Evolutionary conservation across 2,797 vertebrate species (phyloP), one percentile per base, ranked within the genome.

Genomic region (Enteromius argenteus): DNA sequence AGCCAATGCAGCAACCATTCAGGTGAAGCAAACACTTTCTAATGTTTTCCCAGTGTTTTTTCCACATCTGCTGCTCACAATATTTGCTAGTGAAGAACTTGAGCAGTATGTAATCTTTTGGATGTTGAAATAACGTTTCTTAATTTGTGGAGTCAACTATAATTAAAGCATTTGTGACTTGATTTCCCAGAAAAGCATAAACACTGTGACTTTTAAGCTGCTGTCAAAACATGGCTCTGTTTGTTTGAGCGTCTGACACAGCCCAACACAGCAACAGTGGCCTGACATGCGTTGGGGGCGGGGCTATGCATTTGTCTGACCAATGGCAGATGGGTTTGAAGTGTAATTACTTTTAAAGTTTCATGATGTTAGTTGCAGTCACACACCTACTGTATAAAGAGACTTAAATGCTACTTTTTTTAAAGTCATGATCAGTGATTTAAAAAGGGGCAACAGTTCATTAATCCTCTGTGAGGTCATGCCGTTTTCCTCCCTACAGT

Each of bases 361-460:
- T 51, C 7, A 46, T 72, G 23, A 49, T 30, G 44, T 27, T 49
- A 30, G 69, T 74, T 32, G 32, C 32, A 58, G 44, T 14, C 4
- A 2, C 17, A 8, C 23, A 46, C 27, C 27, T 32, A 15, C 23
- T 30, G 2, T 62, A 21, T 78, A 35, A 32, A 49, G 23, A 62
- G 60, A 62, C n/a, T 5, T 5, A 62, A 30, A 62, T 62, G n/a
- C 11, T 23, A 60, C 4, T 27, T 27, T 80, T 69, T 71, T 1
- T 27, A 23, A 64, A 71, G 21, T 77, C 66, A 56, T 42, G 66
- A 71, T 78, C 51, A 32, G 74, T 5, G 3, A 81, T 71, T 27
- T 85, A n/a, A 77, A 85, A 62, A 76, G 49, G 62, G 56, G 21
- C 46, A 76, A 77, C 35, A 71, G 35, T 83, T 83, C 23, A 79